Percentiles rank a stretch among this genome's conserved stretches.
phyloP scores from a whole-genome alignment of 1,140 invertebrate genomes.

The Psilanteris sp. region DNA sequence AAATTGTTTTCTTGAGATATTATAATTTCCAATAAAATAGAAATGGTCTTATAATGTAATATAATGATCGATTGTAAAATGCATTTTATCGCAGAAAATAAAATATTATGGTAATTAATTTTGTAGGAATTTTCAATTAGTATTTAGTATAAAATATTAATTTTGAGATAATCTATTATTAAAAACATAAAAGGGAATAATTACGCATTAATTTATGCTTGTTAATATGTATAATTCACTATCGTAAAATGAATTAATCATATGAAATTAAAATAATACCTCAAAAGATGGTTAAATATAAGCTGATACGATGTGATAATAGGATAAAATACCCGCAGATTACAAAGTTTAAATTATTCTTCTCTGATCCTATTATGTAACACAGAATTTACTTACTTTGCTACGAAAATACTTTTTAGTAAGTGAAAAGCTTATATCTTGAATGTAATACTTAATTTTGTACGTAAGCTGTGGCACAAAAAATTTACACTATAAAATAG shows the following conservation, averaged over 20 bases:
- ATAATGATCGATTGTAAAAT: too few species aligned
- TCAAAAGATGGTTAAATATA: not conserved
- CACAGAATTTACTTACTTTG: conserved; percentile 14
- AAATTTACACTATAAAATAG: too few species aligned
- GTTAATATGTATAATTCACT: not conserved
- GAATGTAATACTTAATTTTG: conserved; percentile 14
- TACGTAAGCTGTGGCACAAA: not conserved
- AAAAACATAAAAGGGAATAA: too few species aligned
- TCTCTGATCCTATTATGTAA: conserved; percentile 26
- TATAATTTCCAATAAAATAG: too few species aligned
- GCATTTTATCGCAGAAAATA: too few species aligned
- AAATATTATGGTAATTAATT: too few species aligned
- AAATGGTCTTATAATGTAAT: too few species aligned
- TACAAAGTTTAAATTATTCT: conserved; percentile 26
- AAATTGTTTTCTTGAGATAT: too few species aligned
- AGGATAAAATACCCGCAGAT: conserved; percentile 28
- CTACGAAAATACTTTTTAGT: conserved; percentile 3
- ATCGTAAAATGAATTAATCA: conserved; percentile 7
- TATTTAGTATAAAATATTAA: too few species aligned
- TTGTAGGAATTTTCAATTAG: too few species aligned
- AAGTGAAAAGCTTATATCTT: conserved; percentile 15
- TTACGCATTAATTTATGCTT: too few species aligned
- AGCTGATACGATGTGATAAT: conserved; percentile 14
- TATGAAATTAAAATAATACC: conserved; percentile 10
- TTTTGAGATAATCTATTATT: too few species aligned